phyloP scores from a whole-genome alignment of 2,113 vertebrate species.

The Mobula hypostoma region DNA sequence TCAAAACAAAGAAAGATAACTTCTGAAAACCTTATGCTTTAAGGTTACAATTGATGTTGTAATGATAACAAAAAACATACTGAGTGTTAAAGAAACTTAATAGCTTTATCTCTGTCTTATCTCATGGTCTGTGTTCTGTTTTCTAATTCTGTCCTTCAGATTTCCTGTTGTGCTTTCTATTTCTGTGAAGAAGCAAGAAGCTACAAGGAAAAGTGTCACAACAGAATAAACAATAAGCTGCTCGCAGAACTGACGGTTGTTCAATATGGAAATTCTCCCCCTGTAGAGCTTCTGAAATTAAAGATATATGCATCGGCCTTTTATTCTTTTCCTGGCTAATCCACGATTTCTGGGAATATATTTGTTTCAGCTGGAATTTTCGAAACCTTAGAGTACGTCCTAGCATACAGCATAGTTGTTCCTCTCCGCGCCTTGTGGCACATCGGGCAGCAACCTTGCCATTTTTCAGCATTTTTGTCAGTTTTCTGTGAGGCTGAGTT shows the following conservation, averaged over 20 bases:
- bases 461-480: too few species aligned
- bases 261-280: not conserved
- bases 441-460: too few species aligned
- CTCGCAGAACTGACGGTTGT: not conserved
- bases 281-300: not conserved
- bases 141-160: conserved; percentile 12
- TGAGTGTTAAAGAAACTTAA: not conserved
- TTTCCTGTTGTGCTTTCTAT: conserved; percentile 22
- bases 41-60: not conserved
- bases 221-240: not conserved
- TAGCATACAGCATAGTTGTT: not conserved
- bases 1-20: not conserved
- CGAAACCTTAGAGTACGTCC: too few species aligned
- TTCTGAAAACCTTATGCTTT: not conserved
- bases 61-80: not conserved
- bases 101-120: not conserved
- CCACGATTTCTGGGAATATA: not conserved
- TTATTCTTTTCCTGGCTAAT: too few species aligned
- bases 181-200: conserved; percentile 7
- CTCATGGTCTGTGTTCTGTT: conserved; percentile 3
- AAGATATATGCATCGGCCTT: not conserved
- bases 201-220: conserved; percentile 3
- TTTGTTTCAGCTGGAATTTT: not conserved
- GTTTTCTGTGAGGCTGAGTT: too few species aligned
- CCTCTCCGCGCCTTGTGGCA: too few species aligned